Evolutionary conservation across 1,140 invertebrate genomes (phyloP), one percentile per base, ranked within the genome.

Genomic region (Diorhabda sublineata): DNA sequence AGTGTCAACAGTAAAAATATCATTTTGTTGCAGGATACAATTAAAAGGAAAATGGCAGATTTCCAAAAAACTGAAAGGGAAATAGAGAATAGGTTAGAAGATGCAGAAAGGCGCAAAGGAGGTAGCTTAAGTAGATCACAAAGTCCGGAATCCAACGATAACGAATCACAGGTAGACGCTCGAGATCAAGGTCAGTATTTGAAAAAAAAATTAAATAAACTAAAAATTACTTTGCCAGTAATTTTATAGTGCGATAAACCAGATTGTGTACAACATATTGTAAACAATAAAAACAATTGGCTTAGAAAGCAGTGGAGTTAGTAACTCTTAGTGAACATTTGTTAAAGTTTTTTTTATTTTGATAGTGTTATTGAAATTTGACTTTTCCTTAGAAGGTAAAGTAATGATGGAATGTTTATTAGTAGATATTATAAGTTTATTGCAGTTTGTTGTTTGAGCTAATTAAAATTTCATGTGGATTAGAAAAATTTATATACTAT

Each of bases 101-200:
- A 75, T 58, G 75, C 73, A 3, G 73, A 78, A 47, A 67, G 69
- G 26, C 41, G 64, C n/a, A 71, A 72, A n/a, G 67, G 60, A 6
- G 70, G 67, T n/a, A 67, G 68, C 57, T 67, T 66, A n/a, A 77
- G 73, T 56, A 70, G 74, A 58, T 73, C 75, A 4, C 60, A 74
- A 9, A 74, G 71, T 62, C 69, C 72, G 63, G 75, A 76, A 57
- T 71, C 75, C 26, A 72, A 70, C 61, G 72, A 75, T 67, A 74
- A 73, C 65, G 74, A 78, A 60, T 74, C 76, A 75, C 76, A 78
- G 77, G 75, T 78, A 77, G 77, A 76, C 75, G 75, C 76, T 64
- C 72, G 72, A 68, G 44, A n/a, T 58, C 74, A 73, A 77, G 75
- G 77, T 77, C 77, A 78, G 77, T 79, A 78, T 75, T 72, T 67